phyloP scores from a whole-genome alignment of 2,797 vertebrate species.

The Molossus alvarezi region DNA sequence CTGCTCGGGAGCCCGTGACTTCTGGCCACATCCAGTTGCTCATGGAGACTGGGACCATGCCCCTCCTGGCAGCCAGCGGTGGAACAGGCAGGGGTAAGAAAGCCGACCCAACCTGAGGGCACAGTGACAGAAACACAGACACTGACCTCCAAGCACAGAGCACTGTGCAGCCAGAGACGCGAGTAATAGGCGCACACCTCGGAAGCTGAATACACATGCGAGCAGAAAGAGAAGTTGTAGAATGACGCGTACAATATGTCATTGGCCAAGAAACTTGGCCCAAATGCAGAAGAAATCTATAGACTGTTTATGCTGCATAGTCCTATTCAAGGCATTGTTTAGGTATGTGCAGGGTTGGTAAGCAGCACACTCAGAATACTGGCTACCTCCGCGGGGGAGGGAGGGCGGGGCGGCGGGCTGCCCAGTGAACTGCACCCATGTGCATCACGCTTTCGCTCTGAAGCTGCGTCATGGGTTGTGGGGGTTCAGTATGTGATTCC shows the following conservation, averaged over 20 bases:
- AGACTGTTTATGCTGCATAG: fast-evolving
- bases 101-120: not conserved
- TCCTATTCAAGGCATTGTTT: too few species aligned
- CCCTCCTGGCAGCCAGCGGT: too few species aligned
- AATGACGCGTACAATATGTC: fast-evolving
- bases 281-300: not conserved
- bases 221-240: not conserved
- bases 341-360: too few species aligned
- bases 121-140: not conserved
- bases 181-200: fast-evolving
- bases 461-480: not conserved
- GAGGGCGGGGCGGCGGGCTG: fast-evolving
- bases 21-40: too few species aligned
- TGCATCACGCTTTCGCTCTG: not conserved
- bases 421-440: fast-evolving
- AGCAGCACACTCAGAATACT: not conserved
- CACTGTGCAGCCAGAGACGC: not conserved
- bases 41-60: too few species aligned
- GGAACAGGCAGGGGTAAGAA: too few species aligned
- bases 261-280: too few species aligned
- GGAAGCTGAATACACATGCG: fast-evolving
- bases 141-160: not conserved
- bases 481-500: not conserved
- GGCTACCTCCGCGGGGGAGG: not conserved
- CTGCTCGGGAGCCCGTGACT: too few species aligned